These are phyloP conservation scores for Drosophila merina DNA, from an alignment of 2,888 invertebrate genomes.

Conservation along the genomic window DNA sequence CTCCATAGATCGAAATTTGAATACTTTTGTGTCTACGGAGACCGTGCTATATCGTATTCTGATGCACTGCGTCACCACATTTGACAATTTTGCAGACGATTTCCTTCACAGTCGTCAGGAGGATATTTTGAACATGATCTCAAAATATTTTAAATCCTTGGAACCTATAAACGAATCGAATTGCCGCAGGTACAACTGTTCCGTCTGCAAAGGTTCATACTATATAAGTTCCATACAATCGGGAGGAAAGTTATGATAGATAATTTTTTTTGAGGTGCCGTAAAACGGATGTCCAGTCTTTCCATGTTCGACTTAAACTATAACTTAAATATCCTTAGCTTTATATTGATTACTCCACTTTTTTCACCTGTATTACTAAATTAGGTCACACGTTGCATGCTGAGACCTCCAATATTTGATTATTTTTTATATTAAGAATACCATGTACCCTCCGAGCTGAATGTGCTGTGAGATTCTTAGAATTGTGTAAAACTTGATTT, in stretches of 20 bases:
- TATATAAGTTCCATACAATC: conserved; percentile 49
- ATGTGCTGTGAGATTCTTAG: conserved; percentile 13
- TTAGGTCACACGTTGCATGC: not conserved
- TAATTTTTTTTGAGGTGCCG: not conserved
- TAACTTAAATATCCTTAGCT: conserved; percentile 15
- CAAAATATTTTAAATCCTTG: conserved; percentile 59
- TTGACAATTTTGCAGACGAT: conserved; percentile 52
- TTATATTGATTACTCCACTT: too few relatives aligned
- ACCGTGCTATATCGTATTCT: conserved; percentile 72
- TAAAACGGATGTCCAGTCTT: not conserved
- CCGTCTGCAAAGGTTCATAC: conserved; percentile 45
- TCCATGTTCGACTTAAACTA: conserved; percentile 4
- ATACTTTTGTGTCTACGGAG: conserved; percentile 74
- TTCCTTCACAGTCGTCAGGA: conserved; percentile 45
- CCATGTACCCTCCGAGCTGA: conserved; percentile 4
- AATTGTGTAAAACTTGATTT: conserved; percentile 1
- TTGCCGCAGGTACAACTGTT: conserved; percentile 46
- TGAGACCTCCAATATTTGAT: not conserved
- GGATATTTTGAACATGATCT: conserved; percentile 39
- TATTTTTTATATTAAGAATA: not conserved
- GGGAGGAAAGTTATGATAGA: not conserved
- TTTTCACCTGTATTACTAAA: not conserved
- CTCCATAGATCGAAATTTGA: conserved; percentile 57
- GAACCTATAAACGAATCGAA: conserved; percentile 19
- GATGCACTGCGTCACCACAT: conserved; percentile 63